Evolutionary conservation across 2,888 invertebrate species (phyloP).

Genomic region (Lasioglossum oenotherae): DNA sequence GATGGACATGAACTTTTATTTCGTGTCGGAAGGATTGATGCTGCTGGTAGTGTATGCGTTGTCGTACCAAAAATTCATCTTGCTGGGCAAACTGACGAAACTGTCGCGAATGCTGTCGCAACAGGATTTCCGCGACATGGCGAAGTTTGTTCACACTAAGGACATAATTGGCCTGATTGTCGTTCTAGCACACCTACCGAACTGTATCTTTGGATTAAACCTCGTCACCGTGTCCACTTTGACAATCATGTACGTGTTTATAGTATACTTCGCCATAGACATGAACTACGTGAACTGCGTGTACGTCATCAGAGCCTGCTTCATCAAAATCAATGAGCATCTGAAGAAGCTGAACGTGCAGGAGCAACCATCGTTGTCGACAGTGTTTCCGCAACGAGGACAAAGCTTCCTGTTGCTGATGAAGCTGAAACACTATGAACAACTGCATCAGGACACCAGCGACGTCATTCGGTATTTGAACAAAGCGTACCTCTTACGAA

Average conservation of each 20-base stretch:
- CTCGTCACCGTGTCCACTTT: rapidly evolving
- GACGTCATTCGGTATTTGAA: slow-evolving; percentile 71
- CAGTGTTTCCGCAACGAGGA: slow-evolving; percentile 52
- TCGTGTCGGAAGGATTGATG: slow-evolving; percentile 13
- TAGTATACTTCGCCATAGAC: slow-evolving; percentile 68
- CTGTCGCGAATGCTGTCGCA: slow-evolving; percentile 63
- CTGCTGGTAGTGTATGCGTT: slow-evolving; percentile 52
- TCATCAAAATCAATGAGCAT: slow-evolving; percentile 69
- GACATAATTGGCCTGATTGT: slow-evolving; percentile 68
- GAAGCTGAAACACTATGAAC: slow-evolving; percentile 70
- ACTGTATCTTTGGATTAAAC: slow-evolving; percentile 20
- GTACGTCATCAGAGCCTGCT: slow-evolving; percentile 70
- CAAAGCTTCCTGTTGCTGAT: slow-evolving; percentile 71
- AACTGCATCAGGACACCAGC: slow-evolving; percentile 73
- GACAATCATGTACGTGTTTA: slow-evolving; percentile 50
- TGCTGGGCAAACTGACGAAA: slow-evolving; percentile 61
- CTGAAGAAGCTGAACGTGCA: slow-evolving; percentile 64
- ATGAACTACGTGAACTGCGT: slow-evolving; percentile 74
- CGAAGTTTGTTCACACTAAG: slow-evolving; percentile 70
- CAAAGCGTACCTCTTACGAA: slow-evolving; percentile 69
- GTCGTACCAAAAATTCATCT: slow-evolving; percentile 45
- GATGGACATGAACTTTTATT: rapidly evolving
- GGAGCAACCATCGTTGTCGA: rapidly evolving
- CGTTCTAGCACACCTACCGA: slow-evolving; percentile 60
- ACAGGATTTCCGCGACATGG: slow-evolving; percentile 59